Evolutionary conservation across 2,113 vertebrate genomes (phyloP), one percentile per base, ranked within the genome.

Genomic region (Oceanites oceanicus): DNA sequence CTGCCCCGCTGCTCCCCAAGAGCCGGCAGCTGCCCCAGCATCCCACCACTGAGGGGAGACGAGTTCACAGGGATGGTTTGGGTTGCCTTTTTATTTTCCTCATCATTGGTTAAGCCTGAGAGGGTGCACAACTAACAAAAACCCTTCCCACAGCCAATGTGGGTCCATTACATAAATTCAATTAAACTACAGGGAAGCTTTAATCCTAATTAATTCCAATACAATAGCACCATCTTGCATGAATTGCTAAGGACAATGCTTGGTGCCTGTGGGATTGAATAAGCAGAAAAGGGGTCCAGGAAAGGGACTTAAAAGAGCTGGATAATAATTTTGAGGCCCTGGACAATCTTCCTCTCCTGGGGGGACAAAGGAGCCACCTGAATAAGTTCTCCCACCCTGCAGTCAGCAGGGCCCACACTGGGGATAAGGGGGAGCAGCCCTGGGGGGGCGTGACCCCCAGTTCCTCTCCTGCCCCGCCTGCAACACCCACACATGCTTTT

Each of bases 101-200:
- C 49, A 10, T 72, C 49, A 29, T 0, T 65, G 20, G 44, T 90
- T 85, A 83, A 91, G 40, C 27, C 70, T 61, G 27, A 79, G 65
- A 84, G 30, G 63, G 70, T 36, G 49, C 20, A n/a, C 32, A 86
- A n/a, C 44, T 61, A 50, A 71, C 10, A 81, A 75, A 79, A 90
- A 6, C 13, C 47, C 36, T 66, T 89, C 85, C 30, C 52, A 65
- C 40, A 87, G 84, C 61, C 82, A 90, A 7, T 86, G 74, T 7
- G 47, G 61, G 77, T 68, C 90, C 49, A 72, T 96, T 91, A 94
- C 76, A 88, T 88, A 95, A 97, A 90, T 71, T 75, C 56, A 90
- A 76, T 83, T 75, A 86, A 78, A 86, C 78, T 61, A 62, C 49
- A 61, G 61, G 59, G 71, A 93, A 94, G 79, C 23, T 85, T 75